Evolutionary conservation across 2,888 invertebrate genomes (phyloP).

Genomic region (Lasioglossum oenotherae): DNA sequence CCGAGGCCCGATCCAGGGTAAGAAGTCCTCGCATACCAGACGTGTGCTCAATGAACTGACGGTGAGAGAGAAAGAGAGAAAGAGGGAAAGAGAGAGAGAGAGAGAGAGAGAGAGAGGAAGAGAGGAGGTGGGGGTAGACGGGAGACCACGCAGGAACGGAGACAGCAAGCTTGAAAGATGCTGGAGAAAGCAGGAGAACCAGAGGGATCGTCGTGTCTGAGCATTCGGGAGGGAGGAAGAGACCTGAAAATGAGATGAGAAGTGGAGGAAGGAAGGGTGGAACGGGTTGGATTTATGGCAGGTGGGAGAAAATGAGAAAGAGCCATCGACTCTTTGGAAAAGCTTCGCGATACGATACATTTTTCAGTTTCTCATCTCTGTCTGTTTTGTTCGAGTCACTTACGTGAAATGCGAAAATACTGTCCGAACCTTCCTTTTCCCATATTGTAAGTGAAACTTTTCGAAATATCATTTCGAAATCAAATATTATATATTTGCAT

Average conservation of each 20-base stretch:
- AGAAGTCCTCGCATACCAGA: conserved; percentile 80
- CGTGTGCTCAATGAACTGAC: conserved; percentile 78
- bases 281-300: neutral
- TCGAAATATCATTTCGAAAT: no score
- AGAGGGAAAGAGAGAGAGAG: neutral
- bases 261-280: neutral
- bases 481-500: no score
- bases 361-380: neutral
- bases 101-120: neutral
- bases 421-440: no score
- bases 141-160: neutral
- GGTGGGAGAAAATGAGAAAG: neutral
- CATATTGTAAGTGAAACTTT: no score
- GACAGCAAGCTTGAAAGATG: neutral
- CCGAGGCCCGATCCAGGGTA: conserved; percentile 63
- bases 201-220: conserved; percentile 1
- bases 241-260: neutral
- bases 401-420: no score
- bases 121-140: neutral
- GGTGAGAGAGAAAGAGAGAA: conserved; percentile 16
- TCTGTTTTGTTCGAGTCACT: no score
- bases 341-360: neutral
- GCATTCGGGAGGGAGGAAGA: neutral
- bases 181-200: neutral
- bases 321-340: neutral